Evolutionary conservation across 2,888 invertebrate genomes (phyloP), one percentile per base, ranked within the genome.

Genomic region (Physocephala rufipes): DNA sequence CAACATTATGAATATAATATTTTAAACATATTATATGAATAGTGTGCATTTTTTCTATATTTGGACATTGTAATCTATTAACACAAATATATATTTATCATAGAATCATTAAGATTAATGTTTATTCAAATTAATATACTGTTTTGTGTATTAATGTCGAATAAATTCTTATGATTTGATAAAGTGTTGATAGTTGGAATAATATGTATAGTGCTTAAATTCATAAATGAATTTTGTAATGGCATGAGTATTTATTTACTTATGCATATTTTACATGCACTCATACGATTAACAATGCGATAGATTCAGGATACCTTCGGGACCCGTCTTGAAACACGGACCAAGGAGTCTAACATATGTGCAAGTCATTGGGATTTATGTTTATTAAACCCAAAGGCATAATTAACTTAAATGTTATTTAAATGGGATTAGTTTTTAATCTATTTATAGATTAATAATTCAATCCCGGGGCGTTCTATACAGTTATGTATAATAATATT

Each of bases 251-350:
- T 73, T 71, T 65, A 69, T 74, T 75, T 62, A 73, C 74, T 73
- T 43, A 76, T 70, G 72, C 74, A 71, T 73, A 73, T 75, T 28
- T 59, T 59, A 72, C 74, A 75, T 67, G 71, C 71, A 73, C 59
- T 74, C 71, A 72, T 73, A 75, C 72, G 78, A 85, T 80, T 79
- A 74, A 80, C 80, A 86, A 84, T 86, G 85, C 80, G 84, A 77
- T 83, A 81, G 80, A 85, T 82, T 85, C 86, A 82, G 84, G 86
- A 84, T 83, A 84, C 85, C 87, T 86, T 86, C 87, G 87, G 89
- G 90, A 90, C 90, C 91, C 90, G 90, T 91, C 91, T 91, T 91
- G 91, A 91, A 91, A 91, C 90, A 91, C 90, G 90, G 90, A 90
- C 90, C 90, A 90, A 90, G 90, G 89, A 91, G 90, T 90, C 88